These are phyloP conservation scores for Narcine bancroftii DNA, from an alignment of 2,113 vertebrate species.

Conservation along the genomic window DNA sequence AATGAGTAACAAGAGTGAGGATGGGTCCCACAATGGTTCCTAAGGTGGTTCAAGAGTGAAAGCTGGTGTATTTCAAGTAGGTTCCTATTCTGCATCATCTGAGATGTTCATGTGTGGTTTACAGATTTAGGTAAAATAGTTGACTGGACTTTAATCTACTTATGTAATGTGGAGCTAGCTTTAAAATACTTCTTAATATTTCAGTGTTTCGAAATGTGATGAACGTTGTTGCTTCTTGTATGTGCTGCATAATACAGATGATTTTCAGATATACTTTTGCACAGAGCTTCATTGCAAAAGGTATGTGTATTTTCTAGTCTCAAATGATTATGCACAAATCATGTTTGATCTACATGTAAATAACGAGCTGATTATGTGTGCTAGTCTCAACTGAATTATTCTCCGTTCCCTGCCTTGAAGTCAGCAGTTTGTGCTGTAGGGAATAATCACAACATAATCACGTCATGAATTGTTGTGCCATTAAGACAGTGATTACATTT, in stretches of 20 bases:
- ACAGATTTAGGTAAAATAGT: not conserved
- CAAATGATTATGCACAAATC: too few relatives aligned
- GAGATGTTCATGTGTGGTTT: not conserved
- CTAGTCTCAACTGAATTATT: not conserved
- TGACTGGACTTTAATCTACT: not conserved
- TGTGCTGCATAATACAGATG: slow-evolving; percentile 89
- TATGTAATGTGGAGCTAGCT: slow-evolving; percentile 38
- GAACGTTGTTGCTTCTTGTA: slow-evolving; percentile 95
- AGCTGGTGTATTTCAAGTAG: not conserved
- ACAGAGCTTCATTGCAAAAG: slow-evolving; percentile 94
- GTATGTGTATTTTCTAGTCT: slow-evolving; percentile 47
- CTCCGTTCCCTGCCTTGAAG: not conserved
- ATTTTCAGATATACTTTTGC: slow-evolving; percentile 98
- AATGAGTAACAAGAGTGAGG: not conserved
- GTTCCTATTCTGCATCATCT: not conserved
- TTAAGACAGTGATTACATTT: not conserved
- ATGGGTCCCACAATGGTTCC: not conserved
- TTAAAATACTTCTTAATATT: slow-evolving; percentile 46
- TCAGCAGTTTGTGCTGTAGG: not conserved
- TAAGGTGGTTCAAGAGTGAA: not conserved
- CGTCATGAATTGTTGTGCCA: not conserved
- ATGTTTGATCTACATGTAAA: not conserved
- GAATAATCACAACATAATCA: not conserved
- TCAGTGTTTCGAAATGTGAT: slow-evolving; percentile 94
- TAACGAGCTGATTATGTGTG: not conserved